Conservation (phyloP, 1,140 invertebrate species). For the Halictus rubicundus region DNA sequence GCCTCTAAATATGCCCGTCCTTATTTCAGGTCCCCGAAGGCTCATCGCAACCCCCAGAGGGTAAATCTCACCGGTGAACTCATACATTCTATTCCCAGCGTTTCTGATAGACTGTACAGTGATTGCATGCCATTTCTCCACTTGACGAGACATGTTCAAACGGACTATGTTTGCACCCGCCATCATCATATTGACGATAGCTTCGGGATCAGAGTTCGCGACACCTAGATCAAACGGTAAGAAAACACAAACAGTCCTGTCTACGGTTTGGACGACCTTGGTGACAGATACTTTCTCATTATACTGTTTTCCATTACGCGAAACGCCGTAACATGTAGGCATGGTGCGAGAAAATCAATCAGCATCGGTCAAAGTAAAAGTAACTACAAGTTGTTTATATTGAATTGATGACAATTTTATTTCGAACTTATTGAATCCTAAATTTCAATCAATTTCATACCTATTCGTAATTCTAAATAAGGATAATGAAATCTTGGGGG, state of each 20-base stretch:
- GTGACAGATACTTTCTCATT: background rate
- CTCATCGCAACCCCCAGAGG: constrained; percentile 78
- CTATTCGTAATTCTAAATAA: too few species aligned
- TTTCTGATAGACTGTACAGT: constrained; percentile 49
- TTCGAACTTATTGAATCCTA: too few species aligned
- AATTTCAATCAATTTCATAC: too few species aligned
- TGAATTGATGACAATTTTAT: too few species aligned
- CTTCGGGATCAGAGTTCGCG: constrained; percentile 43
- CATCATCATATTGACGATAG: constrained; percentile 47
- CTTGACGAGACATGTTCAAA: constrained; percentile 58
- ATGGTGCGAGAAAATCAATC: too few species aligned
- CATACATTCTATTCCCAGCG: constrained; percentile 35
- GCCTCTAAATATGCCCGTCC: constrained; percentile 73
- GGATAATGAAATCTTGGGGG: too few species aligned
- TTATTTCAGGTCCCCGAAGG: constrained; percentile 77
- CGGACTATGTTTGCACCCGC: constrained; percentile 57
- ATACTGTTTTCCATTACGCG: background rate
- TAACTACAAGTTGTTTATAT: too few species aligned
- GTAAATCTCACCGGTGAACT: constrained; percentile 18
- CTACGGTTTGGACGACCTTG: background rate
- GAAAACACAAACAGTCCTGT: too few species aligned
- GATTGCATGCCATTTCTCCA: constrained; percentile 54
- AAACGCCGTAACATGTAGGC: background rate
- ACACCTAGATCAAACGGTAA: constrained; percentile 27
- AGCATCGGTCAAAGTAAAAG: too few species aligned